Conservation (phyloP, 2,113 vertebrate genomes). For the Climacteris rufus region DNA sequence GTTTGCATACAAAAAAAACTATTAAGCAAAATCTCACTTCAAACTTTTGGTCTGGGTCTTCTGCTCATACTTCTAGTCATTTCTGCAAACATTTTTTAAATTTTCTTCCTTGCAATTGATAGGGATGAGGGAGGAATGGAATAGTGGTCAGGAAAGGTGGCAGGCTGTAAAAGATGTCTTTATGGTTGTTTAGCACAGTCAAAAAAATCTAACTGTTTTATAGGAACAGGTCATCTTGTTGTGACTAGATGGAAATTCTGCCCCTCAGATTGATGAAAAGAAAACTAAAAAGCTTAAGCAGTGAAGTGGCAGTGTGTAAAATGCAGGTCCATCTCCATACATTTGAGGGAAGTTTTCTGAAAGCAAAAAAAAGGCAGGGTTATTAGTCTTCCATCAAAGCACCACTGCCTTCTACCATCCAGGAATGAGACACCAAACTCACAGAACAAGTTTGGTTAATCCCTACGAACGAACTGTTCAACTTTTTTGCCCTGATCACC, state of each 20-base stretch:
- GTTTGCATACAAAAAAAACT: not conserved
- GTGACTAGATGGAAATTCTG: not conserved
- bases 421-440: not conserved
- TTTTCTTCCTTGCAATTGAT: not conserved
- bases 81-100: not conserved
- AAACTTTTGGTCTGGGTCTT: not conserved
- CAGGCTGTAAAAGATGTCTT: not conserved
- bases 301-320: not conserved
- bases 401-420: not conserved
- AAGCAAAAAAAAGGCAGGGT: not conserved
- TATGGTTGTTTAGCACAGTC: not conserved
- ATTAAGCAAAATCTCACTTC: not conserved
- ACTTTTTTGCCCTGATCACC: not conserved
- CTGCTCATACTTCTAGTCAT: not conserved
- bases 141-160: too few relatives aligned
- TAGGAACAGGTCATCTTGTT: not conserved
- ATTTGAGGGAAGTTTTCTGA: not conserved
- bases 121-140: rapidly evolving
- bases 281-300: not conserved
- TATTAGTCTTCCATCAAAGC: not conserved
- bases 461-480: not conserved
- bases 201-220: not conserved
- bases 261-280: not conserved
- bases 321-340: not conserved
- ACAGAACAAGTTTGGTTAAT: not conserved